Conservation (phyloP, 2,888 invertebrate genomes). For the Trachelus iudaicus region DNA sequence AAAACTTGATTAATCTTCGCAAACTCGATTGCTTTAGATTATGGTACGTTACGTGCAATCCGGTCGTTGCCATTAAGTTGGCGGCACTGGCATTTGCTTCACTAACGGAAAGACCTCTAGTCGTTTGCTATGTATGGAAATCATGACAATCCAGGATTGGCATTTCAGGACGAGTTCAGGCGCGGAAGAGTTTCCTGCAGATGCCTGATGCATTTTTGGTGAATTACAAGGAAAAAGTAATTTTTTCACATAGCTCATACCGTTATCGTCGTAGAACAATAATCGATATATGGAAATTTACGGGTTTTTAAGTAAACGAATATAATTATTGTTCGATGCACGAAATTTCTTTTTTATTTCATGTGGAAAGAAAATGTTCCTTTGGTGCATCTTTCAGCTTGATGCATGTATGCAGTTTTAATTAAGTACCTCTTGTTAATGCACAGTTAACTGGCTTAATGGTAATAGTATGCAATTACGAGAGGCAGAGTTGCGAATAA, state of each 20-base stretch:
- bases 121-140: not conserved
- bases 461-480: not conserved
- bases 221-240: not conserved
- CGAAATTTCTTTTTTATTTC: not conserved
- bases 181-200: not conserved
- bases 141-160: not conserved
- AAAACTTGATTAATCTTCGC: not conserved
- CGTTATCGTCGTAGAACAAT: accelerated
- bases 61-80: not conserved
- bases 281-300: not conserved
- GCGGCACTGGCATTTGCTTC: not conserved
- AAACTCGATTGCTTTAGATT: not conserved
- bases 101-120: not conserved
- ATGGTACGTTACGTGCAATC: not conserved
- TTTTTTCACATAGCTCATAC: not conserved
- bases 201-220: not conserved
- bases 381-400: not conserved
- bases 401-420: not conserved
- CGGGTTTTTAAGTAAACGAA: not conserved
- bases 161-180: not conserved
- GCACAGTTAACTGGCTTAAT: not conserved
- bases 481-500: not conserved
- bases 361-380: not conserved
- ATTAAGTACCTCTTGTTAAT: not conserved
- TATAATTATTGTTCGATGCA: not conserved